phyloP scores from a whole-genome alignment of 2,888 invertebrate genomes.

The Dorcus hopei region DNA sequence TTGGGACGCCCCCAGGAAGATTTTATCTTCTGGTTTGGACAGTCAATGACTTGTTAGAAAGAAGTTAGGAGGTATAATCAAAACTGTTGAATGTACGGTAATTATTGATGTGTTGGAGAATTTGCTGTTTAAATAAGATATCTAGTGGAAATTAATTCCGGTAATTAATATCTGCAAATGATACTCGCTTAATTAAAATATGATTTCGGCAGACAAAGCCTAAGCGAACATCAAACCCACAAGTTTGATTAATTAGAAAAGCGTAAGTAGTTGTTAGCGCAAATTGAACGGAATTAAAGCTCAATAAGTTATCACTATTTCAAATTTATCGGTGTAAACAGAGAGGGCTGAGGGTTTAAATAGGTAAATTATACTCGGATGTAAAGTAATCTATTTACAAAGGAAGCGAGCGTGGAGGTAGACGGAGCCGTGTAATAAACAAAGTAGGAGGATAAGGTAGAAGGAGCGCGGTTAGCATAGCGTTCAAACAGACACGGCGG shows the following conservation, averaged over 20 bases:
- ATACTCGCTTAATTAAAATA: no score
- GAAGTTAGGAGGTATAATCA: no score
- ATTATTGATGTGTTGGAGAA: no score
- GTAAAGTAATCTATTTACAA: conserved; percentile 19
- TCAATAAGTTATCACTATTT: neutral
- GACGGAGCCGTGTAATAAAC: conserved; percentile 13
- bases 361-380: conserved; percentile 9
- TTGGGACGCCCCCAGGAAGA: no score
- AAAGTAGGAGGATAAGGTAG: conserved; percentile 17
- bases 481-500: conserved; percentile 43
- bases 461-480: conserved; percentile 35
- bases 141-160: no score
- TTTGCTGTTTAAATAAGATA: no score
- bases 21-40: no score
- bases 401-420: conserved; percentile 7
- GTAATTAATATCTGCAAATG: no score
- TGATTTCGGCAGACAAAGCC: no score
- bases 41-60: no score
- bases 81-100: no score
- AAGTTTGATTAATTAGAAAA: neutral
- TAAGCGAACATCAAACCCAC: no score
- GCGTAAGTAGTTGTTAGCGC: neutral
- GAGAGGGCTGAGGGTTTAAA: conserved; percentile 12
- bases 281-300: neutral
- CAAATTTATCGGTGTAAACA: conserved; percentile 10